Percentiles rank a stretch among this genome's conserved stretches.
Evolutionary conservation across 64 coral and sea anemone species (phyloP).

Genomic region (Dendrophyllia cribrosa): DNA sequence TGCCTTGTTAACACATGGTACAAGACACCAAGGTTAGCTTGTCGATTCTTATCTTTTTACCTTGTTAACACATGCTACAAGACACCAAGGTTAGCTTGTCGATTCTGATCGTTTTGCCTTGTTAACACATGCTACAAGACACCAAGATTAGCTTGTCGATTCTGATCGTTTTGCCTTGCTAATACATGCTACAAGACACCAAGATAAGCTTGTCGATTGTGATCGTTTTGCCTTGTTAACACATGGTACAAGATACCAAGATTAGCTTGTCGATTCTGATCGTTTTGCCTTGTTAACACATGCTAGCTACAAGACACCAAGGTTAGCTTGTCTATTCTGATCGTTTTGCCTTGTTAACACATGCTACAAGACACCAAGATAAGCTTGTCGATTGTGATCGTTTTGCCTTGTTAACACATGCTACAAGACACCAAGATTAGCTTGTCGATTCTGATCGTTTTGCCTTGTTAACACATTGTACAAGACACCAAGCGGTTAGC

Average conservation of each 20-base stretch:
- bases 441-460: too few relatives aligned
- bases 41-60: neutral
- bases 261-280: constrained; percentile 6
- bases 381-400: too few relatives aligned
- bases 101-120: neutral
- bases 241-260: constrained; percentile 82
- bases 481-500: too few relatives aligned
- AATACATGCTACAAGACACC: neutral
- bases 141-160: constrained; percentile 70
- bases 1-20: neutral
- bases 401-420: too few relatives aligned
- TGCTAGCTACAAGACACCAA: neutral
- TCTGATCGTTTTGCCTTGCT: neutral
- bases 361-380: too few relatives aligned
- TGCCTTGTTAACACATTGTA: too few relatives aligned
- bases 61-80: neutral
- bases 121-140: constrained; percentile 51
- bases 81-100: neutral
- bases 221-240: neutral
- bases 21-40: constrained; percentile 80
- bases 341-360: neutral
- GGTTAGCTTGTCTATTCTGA: neutral
- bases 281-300: neutral
- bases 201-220: neutral
- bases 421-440: too few relatives aligned